Percentiles rank a stretch among this genome's conserved stretches.
Evolutionary conservation across 1,140 invertebrate species (phyloP).

Genomic region (Chelonus insularis): DNA sequence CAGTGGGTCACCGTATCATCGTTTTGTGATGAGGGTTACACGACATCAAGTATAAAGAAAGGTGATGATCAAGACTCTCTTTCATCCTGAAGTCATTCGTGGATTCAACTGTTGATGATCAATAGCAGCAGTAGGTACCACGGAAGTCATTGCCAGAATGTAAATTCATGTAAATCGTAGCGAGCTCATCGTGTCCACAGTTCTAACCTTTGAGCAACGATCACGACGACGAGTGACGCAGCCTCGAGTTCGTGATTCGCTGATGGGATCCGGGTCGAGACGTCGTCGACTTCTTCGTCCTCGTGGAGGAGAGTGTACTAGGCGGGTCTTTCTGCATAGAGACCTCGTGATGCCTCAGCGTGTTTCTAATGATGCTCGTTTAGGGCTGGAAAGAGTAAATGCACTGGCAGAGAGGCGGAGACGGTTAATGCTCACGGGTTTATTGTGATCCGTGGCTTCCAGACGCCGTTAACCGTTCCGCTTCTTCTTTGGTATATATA

Average conservation of each 20-base stretch:
- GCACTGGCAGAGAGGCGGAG: neutral
- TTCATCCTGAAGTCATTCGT: neutral
- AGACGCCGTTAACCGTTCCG: conserved; percentile 25
- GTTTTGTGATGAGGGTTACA: conserved; percentile 26
- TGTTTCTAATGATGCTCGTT: conserved; percentile 38
- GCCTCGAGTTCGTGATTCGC: conserved; percentile 29
- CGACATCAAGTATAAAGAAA: conserved; percentile 3
- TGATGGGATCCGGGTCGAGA: conserved; percentile 41
- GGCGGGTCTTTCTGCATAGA: neutral
- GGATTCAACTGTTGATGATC: neutral
- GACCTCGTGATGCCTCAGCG: conserved; percentile 5
- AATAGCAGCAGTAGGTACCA: neutral
- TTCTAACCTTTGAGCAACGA: conserved; percentile 14
- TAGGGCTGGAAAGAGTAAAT: conserved; percentile 13
- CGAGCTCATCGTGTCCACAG: neutral
- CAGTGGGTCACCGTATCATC: conserved; percentile 36
- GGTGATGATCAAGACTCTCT: neutral
- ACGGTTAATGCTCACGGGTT: neutral
- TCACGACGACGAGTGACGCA: conserved; percentile 16
- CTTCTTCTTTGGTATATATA: conserved; percentile 17
- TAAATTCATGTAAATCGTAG: conserved; percentile 36
- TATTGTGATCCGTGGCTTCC: no score
- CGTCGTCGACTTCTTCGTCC: conserved; percentile 11
- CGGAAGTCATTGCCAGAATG: conserved; percentile 31
- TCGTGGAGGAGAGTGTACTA: neutral